Percentiles rank a stretch among this genome's conserved stretches.
Conservation (phyloP, 2,113 vertebrate genomes). For the Desmodus rotundus region DNA sequence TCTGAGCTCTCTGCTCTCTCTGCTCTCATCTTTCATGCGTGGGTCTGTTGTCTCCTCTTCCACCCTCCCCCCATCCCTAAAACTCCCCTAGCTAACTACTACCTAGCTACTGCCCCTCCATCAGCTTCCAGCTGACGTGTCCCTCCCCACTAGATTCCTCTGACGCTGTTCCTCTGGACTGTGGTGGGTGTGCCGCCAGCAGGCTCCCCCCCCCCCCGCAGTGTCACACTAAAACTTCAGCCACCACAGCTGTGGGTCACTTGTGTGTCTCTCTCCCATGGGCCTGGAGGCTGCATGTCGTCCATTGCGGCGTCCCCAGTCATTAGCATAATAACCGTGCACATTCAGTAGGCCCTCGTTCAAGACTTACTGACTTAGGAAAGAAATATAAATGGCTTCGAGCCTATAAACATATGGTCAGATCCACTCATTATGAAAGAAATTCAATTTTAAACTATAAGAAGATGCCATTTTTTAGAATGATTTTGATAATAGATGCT, state of each 20-base stretch:
- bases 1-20: not conserved
- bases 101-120: not conserved
- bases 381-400: not conserved
- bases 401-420: not conserved
- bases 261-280: not conserved
- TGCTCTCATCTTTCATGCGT: not conserved
- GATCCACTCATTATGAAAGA: not conserved
- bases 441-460: not conserved
- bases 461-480: not conserved
- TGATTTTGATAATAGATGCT: not conserved
- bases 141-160: not conserved
- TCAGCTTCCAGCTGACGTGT: not conserved
- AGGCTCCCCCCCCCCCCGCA: not conserved
- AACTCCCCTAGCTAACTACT: not conserved
- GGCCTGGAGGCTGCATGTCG: not conserved
- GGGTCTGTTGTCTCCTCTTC: not conserved
- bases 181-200: not conserved
- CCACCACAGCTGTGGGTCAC: not conserved
- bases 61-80: not conserved
- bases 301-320: not conserved
- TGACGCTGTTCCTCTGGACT: not conserved
- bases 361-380: not conserved
- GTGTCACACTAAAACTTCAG: not conserved
- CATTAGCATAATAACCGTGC: not conserved
- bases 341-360: not conserved